Evolutionary conservation across 1,140 invertebrate genomes (phyloP), one percentile per base, ranked within the genome.

Genomic region (Lucilia sericata): DNA sequence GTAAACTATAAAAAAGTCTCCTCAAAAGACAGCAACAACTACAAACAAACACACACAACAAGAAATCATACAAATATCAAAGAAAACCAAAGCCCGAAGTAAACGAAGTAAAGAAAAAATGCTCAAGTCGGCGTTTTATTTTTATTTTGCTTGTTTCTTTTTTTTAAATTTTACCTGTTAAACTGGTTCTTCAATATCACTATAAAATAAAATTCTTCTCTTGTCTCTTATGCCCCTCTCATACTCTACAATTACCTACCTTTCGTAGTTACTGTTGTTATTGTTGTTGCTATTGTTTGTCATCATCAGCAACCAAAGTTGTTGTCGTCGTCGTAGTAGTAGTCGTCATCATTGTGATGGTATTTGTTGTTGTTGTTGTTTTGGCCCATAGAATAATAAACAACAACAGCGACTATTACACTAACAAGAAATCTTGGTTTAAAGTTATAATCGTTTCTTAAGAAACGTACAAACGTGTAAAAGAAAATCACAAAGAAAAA

Each of bases 121-220:
- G 76, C 47, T 49, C 9, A 49, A 80, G 42, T 49, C 76, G 76
- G 42, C 42, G 14, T 80, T 51, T 47, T 25, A 21, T 42, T 49
- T 49, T 12, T 36, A 42, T 42, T 21, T 70, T 70, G 65, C 19
- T 70, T 70, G n/a, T 70, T 70, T 70, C n/a, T 70, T 70, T 21
- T 9, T 19, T 21, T 9, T 19, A 7, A 9, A 21, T 70, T 9
- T 36, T 80, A 80, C 76, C 76, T 80, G 76, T 80, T 21, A 80
- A 80, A 80, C 76, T 80, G 76, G 76, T 80, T 80, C 76, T 70
- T 80, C 76, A 80, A 80, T 80, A 80, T 80, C 76, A 80, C 76
- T 21, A 8, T n/a, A 25, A 7, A n/a, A n/a, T n/a, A 7, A 60
- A 21, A 70, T 19, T 2, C 21, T 70, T 12, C n/a, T 70, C 65